Evolutionary conservation across 1,140 invertebrate species (phyloP).

Genomic region (Diploscapter pachys): DNA sequence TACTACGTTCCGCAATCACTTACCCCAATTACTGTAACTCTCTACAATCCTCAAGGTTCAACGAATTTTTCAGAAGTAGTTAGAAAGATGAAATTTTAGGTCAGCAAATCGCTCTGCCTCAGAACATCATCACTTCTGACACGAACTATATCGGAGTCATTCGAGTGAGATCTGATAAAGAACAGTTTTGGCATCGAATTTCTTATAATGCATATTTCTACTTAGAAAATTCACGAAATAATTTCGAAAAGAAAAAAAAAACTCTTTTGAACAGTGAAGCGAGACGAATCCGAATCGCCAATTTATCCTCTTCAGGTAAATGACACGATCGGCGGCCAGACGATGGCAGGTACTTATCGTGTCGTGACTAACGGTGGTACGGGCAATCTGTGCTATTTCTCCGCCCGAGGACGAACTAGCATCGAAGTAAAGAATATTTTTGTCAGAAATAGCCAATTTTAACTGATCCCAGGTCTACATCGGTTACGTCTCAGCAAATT

Average conservation of each 20-base stretch:
- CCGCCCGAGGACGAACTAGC: conserved; percentile 28
- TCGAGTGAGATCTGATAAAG: background rate
- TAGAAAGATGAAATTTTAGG: too few relatives aligned
- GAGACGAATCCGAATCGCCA: background rate
- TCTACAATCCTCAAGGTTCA: conserved; percentile 26
- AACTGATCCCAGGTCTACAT: conserved; percentile 9
- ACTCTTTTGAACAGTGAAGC: too few relatives aligned
- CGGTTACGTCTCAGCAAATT: conserved; percentile 26
- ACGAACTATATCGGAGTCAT: conserved; percentile 30
- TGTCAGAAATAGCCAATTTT: background rate
- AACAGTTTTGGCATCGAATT: too few relatives aligned
- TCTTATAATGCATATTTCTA: too few relatives aligned
- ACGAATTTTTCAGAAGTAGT: background rate
- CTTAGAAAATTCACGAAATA: too few relatives aligned
- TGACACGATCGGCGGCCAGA: conserved; percentile 16
- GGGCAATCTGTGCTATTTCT: conserved; percentile 19
- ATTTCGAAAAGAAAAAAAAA: too few relatives aligned
- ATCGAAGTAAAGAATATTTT: conserved; percentile 23
- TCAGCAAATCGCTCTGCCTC: background rate
- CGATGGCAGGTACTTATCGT: conserved; percentile 28
- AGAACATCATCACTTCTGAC: conserved; percentile 30
- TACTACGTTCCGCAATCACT: conserved; percentile 20
- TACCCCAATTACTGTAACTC: conserved; percentile 21
- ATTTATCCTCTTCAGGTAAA: conserved; percentile 18
- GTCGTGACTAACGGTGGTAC: conserved; percentile 5